phyloP scores from a whole-genome alignment of 2,888 invertebrate genomes.

The Dryococelus australis region DNA sequence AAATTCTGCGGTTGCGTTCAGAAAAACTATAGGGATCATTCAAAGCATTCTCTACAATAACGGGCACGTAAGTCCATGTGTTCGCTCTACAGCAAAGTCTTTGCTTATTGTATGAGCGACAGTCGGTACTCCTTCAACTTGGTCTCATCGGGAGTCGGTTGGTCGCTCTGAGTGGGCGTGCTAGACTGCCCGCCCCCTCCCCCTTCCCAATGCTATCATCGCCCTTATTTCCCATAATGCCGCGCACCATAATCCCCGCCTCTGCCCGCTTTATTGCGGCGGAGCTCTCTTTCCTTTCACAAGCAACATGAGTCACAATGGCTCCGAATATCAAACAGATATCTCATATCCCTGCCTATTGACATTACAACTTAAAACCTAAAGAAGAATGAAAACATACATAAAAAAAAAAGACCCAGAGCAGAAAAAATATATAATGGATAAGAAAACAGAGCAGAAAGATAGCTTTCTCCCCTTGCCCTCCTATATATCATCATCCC shows the following conservation, averaged over 20 bases:
- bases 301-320: conserved; percentile 16
- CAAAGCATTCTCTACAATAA: no score
- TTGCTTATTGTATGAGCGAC: neutral
- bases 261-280: neutral
- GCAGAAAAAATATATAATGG: conserved; percentile 37
- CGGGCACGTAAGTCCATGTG: no score
- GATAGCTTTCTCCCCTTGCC: conserved; percentile 31
- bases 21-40: no score
- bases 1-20: no score
- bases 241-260: neutral
- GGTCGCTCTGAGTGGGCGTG: neutral
- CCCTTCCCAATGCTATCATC: neutral
- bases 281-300: neutral
- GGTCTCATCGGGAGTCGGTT: neutral
- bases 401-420: conserved; percentile 16
- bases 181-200: neutral
- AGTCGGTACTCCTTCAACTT: neutral
- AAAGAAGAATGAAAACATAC: conserved; percentile 27
- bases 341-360: conserved; percentile 30
- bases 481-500: neutral
- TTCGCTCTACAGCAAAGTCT: no score
- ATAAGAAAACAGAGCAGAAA: conserved; percentile 36
- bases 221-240: neutral
- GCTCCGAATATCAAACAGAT: conserved; percentile 28
- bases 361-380: conserved; percentile 29